A percentile compares a stretch with the other conserved stretches of the same genome.
Conservation (phyloP, 1,140 invertebrate genomes). For the Neodiprion fabricii region DNA sequence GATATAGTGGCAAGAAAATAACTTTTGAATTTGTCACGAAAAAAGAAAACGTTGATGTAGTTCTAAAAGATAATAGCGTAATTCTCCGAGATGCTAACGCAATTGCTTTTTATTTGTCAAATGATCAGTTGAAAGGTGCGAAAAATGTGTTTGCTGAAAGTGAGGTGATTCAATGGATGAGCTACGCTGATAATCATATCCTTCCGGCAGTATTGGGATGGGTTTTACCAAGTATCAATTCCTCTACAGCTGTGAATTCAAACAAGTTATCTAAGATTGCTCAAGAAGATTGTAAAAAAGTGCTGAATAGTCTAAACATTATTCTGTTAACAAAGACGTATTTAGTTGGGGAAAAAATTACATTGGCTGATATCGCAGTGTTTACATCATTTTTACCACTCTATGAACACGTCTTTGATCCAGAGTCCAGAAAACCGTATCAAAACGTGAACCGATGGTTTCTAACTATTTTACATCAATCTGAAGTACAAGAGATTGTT, state of each 20-base stretch:
- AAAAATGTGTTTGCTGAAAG: slow-evolving; percentile 58
- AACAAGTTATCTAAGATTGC: slow-evolving; percentile 29
- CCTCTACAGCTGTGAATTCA: slow-evolving; percentile 24
- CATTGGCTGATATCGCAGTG: slow-evolving; percentile 76
- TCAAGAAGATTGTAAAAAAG: slow-evolving; percentile 40
- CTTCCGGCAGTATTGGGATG: slow-evolving; percentile 69
- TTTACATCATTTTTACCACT: slow-evolving; percentile 67
- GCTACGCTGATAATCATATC: slow-evolving; percentile 69
- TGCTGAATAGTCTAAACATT: slow-evolving; percentile 63
- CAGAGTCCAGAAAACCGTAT: slow-evolving; percentile 58
- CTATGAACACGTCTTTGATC: slow-evolving; percentile 65
- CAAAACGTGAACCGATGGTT: slow-evolving; percentile 76
- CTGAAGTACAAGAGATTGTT: slow-evolving; percentile 63
- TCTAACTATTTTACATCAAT: slow-evolving; percentile 73
- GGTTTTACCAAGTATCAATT: slow-evolving; percentile 62
- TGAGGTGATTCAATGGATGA: slow-evolving; percentile 73
- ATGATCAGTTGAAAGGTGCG: slow-evolving; percentile 63
- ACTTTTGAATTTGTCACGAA: slow-evolving; percentile 15
- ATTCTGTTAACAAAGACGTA: slow-evolving; percentile 70
- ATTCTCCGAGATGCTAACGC: slow-evolving; percentile 69
- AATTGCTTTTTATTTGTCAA: slow-evolving; percentile 71
- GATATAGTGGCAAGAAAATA: slow-evolving; percentile 59
- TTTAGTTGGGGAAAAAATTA: slow-evolving; percentile 75
- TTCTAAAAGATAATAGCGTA: slow-evolving; percentile 55
- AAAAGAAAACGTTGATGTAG: slow-evolving; percentile 26